These are phyloP conservation scores for Mizuhopecten yessoensis DNA, from an alignment of 1,140 invertebrate genomes.

Conservation along the genomic window DNA sequence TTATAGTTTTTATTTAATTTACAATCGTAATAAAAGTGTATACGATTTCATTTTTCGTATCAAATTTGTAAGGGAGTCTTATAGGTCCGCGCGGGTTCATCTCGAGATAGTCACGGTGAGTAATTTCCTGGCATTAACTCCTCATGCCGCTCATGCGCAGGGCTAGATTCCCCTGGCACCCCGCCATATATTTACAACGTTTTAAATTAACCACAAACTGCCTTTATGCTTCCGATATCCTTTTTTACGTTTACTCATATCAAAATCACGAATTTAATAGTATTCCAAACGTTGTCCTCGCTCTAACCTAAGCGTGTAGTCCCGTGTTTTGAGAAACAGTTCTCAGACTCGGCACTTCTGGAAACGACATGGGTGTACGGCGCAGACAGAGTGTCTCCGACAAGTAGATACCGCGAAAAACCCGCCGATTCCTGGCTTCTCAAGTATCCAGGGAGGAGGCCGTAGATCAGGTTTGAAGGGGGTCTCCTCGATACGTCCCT, in stretches of 20 bases:
- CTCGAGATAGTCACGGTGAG: neutral
- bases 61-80: neutral
- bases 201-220: slow-evolving; percentile 35
- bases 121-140: slow-evolving; percentile 7
- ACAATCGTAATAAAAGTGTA: neutral
- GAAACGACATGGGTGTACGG: neutral
- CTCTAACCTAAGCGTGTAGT: neutral
- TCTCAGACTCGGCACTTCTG: neutral
- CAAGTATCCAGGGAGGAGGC: neutral
- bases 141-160: neutral
- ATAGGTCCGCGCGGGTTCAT: slow-evolving; percentile 11
- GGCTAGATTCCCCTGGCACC: neutral
- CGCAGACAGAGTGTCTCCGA: neutral
- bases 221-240: slow-evolving; percentile 1
- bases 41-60: neutral
- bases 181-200: slow-evolving; percentile 11
- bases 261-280: slow-evolving; percentile 39
- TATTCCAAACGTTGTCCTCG: slow-evolving; percentile 32
- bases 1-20: neutral
- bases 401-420: neutral
- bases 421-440: neutral
- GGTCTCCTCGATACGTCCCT: neutral
- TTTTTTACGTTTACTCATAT: neutral
- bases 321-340: neutral
- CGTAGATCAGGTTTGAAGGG: neutral